Conservation (phyloP, 2,113 vertebrate species). For the Phalacrocorax brasilianus region DNA sequence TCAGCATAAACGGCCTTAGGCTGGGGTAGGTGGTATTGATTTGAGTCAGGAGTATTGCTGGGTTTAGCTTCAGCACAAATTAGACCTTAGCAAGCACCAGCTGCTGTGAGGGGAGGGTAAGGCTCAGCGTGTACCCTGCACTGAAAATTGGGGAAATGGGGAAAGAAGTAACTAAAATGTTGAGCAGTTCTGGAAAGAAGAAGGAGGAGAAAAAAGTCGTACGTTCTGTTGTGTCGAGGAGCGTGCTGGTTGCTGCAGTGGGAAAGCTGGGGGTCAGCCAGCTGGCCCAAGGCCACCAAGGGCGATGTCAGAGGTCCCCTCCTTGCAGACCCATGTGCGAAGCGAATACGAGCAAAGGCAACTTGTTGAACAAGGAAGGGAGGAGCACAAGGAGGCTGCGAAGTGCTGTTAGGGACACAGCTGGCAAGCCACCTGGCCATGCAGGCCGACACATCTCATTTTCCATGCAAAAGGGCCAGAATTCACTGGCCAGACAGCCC, state of each 20-base stretch:
- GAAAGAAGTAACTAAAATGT: background rate
- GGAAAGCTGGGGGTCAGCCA: background rate
- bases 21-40: background rate
- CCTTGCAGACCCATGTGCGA: background rate
- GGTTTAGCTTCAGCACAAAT: background rate
- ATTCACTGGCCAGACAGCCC: slow-evolving; percentile 13
- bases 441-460: background rate
- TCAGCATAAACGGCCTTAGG: background rate
- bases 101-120: background rate
- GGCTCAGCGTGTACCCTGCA: fast-evolving
- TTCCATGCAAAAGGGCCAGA: slow-evolving; percentile 27
- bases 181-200: background rate
- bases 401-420: background rate
- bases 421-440: background rate
- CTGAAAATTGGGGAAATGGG: fast-evolving
- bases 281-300: background rate
- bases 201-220: background rate
- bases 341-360: background rate
- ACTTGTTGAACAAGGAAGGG: fast-evolving
- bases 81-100: background rate
- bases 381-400: background rate
- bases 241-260: background rate
- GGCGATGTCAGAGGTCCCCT: background rate
- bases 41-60: background rate
- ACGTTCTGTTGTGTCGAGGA: background rate